These are phyloP conservation scores for Proteles cristata DNA, from an alignment of 2,113 vertebrate species.

Conservation along the genomic window DNA sequence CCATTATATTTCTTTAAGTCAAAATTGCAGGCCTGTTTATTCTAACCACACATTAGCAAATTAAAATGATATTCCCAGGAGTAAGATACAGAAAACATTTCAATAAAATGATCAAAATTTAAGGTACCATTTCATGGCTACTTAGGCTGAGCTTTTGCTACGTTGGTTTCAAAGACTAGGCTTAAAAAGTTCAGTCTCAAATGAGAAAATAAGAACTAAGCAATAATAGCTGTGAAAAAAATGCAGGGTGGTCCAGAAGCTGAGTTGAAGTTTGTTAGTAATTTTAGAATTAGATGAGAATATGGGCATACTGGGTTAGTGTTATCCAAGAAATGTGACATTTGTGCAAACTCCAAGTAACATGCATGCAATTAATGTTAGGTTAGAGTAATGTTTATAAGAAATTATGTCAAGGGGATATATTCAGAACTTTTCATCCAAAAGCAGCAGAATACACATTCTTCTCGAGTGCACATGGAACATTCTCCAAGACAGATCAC, in stretches of 20 bases:
- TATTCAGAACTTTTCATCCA: no score
- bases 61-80: background rate
- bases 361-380: background rate
- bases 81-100: background rate
- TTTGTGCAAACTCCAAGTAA: background rate
- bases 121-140: background rate
- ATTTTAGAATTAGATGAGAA: background rate
- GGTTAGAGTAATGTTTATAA: background rate
- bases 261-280: background rate
- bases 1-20: background rate
- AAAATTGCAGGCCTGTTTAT: background rate
- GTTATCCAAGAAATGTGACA: background rate
- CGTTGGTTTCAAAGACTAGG: background rate
- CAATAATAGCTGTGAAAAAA: background rate
- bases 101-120: background rate
- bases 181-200: background rate
- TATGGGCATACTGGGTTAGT: background rate
- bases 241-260: background rate
- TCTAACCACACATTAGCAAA: background rate
- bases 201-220: constrained; percentile 21
- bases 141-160: background rate
- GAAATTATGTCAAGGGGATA: background rate
- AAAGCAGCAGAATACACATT: no score
- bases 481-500: no score
- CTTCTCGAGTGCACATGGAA: no score